These are phyloP conservation scores for Araneus ventricosus DNA, from an alignment of 1,140 invertebrate species.

Conservation along the genomic window DNA sequence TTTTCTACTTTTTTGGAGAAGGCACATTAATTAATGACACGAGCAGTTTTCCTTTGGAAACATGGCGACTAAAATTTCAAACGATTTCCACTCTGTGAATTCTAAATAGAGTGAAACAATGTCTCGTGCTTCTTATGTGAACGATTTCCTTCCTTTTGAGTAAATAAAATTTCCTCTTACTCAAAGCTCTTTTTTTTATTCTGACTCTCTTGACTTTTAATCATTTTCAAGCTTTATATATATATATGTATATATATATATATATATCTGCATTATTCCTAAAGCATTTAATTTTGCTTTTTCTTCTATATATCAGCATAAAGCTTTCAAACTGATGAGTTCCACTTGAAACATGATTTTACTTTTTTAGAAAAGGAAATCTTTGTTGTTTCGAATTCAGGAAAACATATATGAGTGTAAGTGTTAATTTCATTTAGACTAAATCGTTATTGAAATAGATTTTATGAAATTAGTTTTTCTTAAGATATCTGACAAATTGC, in stretches of 20 bases:
- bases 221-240: neutral
- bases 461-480: too few species aligned
- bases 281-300: neutral
- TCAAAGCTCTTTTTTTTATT: neutral
- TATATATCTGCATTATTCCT: neutral
- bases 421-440: too few species aligned
- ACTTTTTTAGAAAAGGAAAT: too few species aligned
- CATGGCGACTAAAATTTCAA: slow-evolving; percentile 24
- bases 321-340: too few species aligned
- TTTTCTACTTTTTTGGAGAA: neutral
- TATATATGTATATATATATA: neutral
- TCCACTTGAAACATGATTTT: too few species aligned
- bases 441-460: too few species aligned
- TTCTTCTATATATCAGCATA: too few species aligned
- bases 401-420: too few species aligned
- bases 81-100: slow-evolving; percentile 31
- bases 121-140: neutral
- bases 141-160: slow-evolving; percentile 27
- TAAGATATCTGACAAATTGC: too few species aligned
- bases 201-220: slow-evolving; percentile 1
- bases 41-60: slow-evolving; percentile 22
- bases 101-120: slow-evolving; percentile 32
- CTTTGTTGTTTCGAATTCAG: too few species aligned
- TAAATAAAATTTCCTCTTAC: slow-evolving; percentile 23
- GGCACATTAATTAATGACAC: slow-evolving; percentile 45